phyloP scores from a whole-genome alignment of 1,140 invertebrate genomes.

The Tetramorium parvispinum region DNA sequence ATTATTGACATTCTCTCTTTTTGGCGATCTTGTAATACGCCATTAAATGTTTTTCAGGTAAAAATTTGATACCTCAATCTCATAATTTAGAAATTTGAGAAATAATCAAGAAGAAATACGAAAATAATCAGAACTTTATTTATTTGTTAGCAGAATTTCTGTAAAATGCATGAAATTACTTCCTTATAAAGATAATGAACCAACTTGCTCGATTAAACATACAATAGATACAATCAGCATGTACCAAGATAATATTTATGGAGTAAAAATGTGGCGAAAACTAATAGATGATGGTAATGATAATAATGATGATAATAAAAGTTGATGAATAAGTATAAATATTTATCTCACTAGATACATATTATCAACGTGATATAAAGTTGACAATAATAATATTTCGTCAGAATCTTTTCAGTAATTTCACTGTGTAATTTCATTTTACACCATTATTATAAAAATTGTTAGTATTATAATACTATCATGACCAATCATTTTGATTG shows the following conservation, averaged over 20 bases:
- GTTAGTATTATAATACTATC: neutral
- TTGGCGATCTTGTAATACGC: neutral
- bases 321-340: neutral
- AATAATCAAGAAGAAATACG: too few relatives aligned
- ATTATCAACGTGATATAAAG: neutral
- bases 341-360: neutral
- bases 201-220: neutral
- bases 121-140: neutral
- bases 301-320: neutral
- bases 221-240: neutral
- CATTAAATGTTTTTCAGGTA: neutral
- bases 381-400: neutral
- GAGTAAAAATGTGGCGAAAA: neutral
- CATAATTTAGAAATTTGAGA: neutral
- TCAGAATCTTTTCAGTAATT: neutral
- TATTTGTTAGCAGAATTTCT: neutral
- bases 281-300: neutral
- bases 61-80: neutral
- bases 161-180: neutral
- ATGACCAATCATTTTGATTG: neutral
- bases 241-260: neutral
- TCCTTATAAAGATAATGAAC: neutral
- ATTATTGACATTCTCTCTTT: neutral
- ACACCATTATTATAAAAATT: neutral
- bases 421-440: neutral